Evolutionary conservation across 2,888 invertebrate species (phyloP).

Genomic region (Diabrotica balteata): DNA sequence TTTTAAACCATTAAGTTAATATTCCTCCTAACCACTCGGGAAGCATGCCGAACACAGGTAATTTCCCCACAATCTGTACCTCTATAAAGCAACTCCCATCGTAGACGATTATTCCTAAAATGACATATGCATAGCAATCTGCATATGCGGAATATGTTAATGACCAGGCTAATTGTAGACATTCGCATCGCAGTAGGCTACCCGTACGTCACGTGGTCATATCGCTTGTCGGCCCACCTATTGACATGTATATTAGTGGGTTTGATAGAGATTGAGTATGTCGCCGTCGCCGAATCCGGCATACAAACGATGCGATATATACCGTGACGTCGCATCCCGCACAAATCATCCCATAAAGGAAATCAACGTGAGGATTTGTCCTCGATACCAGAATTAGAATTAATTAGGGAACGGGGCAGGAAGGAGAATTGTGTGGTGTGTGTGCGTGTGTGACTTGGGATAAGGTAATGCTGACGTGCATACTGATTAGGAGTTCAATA

Average conservation of each 20-base stretch:
- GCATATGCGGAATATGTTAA: slow-evolving; percentile 55
- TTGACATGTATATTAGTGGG: slow-evolving; percentile 53
- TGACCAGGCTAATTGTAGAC: slow-evolving; percentile 55
- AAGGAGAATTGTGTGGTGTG: slow-evolving; percentile 14
- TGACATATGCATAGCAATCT: slow-evolving; percentile 46
- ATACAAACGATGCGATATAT: slow-evolving; percentile 38
- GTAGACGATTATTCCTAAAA: slow-evolving; percentile 13
- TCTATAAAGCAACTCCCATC: too few relatives aligned
- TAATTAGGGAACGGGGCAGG: slow-evolving; percentile 26
- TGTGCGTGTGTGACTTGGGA: slow-evolving; percentile 15
- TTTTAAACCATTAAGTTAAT: too few relatives aligned
- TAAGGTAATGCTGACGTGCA: slow-evolving; percentile 9
- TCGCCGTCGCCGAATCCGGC: slow-evolving; percentile 35
- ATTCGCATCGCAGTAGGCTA: slow-evolving; percentile 24
- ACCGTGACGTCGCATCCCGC: slow-evolving; percentile 23
- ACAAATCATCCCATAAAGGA: slow-evolving; percentile 43
- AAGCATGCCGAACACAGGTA: too few relatives aligned
- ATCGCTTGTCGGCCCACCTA: slow-evolving; percentile 50
- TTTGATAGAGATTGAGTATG: slow-evolving; percentile 50
- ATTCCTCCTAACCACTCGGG: too few relatives aligned
- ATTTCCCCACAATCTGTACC: too few relatives aligned
- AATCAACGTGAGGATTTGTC: slow-evolving; percentile 32
- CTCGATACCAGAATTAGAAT: slow-evolving; percentile 37
- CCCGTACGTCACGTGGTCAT: slow-evolving; percentile 35
- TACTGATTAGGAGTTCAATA: background rate